Evolutionary conservation across 2,888 invertebrate species (phyloP), one percentile per base, ranked within the genome.

Genomic region (Drosophila heteroneura): DNA sequence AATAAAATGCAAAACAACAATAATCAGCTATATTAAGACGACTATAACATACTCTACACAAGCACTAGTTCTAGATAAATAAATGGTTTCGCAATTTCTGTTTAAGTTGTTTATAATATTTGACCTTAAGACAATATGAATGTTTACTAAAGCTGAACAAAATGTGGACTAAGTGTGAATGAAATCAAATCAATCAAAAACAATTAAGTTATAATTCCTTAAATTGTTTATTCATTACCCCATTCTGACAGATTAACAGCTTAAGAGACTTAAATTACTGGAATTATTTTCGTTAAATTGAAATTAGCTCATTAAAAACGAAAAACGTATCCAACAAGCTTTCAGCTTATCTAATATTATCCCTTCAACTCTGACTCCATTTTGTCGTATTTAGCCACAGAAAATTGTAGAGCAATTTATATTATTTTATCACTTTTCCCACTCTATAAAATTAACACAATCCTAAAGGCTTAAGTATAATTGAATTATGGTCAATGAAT

Each of bases 1-100:
- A 78, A 80, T 71, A 74, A 78, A 79, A 70, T 70, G 54, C 59
- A 70, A 77, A 75, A 65, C 71, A 71, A 62, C 64, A 68, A 59
- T 39, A 62, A 68, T 49, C 68, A 28, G 9, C 49, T 30, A 28
- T 19, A 19, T 41, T 39, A 22, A 56, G 37, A 19, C 44, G 71
- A 64, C 61, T 44, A 10, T 5, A 12, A n/a, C 16, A 61, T 81
- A 76, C 64, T 71, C 78, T 70, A 33, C 57, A 44, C 5, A 1
- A 5, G 3, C 22, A n/a, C n/a, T 19, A 5, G 16, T 26, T 26
- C 22, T 9, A 9, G 16, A 16, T 2, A 47, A 4, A 3, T 4
- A 22, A 47, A 3, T 0, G 1, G 7, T 16, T 22, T 22, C 14
- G 4, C 7, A 47, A 22, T 14, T 22, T 22, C 47, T 4, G 22